Conservation (phyloP, 2,113 vertebrate genomes). For the Triplophysa rosa region DNA sequence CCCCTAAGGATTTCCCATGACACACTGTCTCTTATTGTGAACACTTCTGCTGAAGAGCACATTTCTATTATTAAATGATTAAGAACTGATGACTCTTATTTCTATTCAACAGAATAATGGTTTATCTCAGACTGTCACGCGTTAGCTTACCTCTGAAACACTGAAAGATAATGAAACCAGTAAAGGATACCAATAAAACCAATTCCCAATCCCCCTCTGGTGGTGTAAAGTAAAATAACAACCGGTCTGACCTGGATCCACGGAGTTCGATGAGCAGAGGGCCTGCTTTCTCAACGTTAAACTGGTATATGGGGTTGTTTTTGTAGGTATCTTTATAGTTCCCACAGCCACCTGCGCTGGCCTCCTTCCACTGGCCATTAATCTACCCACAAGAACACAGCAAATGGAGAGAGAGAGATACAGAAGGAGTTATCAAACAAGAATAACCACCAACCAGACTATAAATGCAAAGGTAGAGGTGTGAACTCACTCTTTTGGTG, state of each 20-base stretch:
- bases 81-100: too few relatives aligned
- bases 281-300: slow-evolving; percentile 87
- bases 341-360: slow-evolving; percentile 90
- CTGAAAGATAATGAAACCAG: background rate
- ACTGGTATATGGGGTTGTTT: slow-evolving; percentile 93
- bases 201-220: background rate
- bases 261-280: slow-evolving; percentile 91
- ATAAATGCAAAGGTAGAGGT: background rate
- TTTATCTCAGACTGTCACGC: too few relatives aligned
- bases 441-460: background rate
- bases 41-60: too few relatives aligned
- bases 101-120: too few relatives aligned
- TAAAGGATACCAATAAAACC: background rate
- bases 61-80: too few relatives aligned
- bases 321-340: slow-evolving; percentile 94
- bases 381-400: slow-evolving; percentile 70
- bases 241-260: slow-evolving; percentile 86
- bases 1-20: too few relatives aligned
- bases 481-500: slow-evolving; percentile 84
- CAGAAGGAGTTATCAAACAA: background rate
- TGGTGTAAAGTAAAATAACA: slow-evolving; percentile 6
- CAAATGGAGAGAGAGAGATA: background rate
- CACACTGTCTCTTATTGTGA: too few relatives aligned
- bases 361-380: slow-evolving; percentile 95
- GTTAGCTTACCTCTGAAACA: too few relatives aligned